Conservation (phyloP, 2,888 invertebrate species). For the Caenorhabditis imperialis region DNA sequence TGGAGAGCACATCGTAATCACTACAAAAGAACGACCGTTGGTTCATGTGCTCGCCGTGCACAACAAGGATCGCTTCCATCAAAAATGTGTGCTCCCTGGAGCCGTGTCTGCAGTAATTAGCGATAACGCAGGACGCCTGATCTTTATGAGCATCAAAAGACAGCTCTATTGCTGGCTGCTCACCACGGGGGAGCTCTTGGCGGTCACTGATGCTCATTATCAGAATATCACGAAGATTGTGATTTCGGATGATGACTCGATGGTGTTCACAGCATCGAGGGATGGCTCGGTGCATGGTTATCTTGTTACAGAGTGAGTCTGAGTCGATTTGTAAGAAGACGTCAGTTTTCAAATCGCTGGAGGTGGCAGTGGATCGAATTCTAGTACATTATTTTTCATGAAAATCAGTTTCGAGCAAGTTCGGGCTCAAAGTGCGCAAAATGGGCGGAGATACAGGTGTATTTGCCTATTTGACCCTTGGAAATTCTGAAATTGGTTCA, state of each 20-base stretch:
- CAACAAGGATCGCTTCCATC: constrained; percentile 61
- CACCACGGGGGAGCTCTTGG: constrained; percentile 64
- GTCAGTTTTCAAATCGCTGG: too few relatives aligned
- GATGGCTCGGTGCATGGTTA: constrained; percentile 70
- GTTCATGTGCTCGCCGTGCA: constrained; percentile 65
- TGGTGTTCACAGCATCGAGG: constrained; percentile 62
- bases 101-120: constrained; percentile 55
- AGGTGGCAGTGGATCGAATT: too few relatives aligned
- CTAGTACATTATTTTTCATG: too few relatives aligned
- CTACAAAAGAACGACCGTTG: constrained; percentile 65
- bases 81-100: constrained; percentile 63
- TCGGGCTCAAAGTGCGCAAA: too few relatives aligned
- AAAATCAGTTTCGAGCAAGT: too few relatives aligned
- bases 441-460: too few relatives aligned
- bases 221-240: constrained; percentile 63
- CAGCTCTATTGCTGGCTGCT: constrained; percentile 70
- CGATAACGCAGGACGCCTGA: constrained; percentile 59
- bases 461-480: too few relatives aligned
- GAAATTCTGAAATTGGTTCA: too few relatives aligned
- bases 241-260: constrained; percentile 65
- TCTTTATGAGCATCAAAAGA: constrained; percentile 66
- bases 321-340: too few relatives aligned
- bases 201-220: constrained; percentile 68
- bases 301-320: constrained; percentile 65
- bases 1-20: constrained; percentile 62